Evolutionary conservation across 2,797 vertebrate genomes (phyloP).

Genomic region (Acomys russatus): DNA sequence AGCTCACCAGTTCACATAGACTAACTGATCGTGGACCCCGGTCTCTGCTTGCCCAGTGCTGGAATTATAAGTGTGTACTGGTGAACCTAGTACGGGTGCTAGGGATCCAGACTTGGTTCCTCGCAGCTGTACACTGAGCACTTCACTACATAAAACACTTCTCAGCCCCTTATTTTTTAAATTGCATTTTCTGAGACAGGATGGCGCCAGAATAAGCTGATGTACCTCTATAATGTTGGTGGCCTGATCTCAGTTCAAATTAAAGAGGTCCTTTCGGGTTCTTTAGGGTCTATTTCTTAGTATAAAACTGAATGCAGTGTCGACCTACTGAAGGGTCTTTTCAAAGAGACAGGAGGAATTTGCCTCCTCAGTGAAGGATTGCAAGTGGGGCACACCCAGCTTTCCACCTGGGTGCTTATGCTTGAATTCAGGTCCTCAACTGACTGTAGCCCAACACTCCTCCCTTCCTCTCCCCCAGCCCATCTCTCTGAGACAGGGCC

Average conservation of each 20-base stretch:
- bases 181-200: background rate
- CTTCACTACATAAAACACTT: background rate
- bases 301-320: background rate
- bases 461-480: background rate
- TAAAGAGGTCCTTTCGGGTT: background rate
- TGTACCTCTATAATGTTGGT: conserved; percentile 1
- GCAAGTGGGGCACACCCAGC: background rate
- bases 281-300: background rate
- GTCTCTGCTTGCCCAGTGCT: background rate
- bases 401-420: background rate
- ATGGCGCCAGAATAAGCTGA: conserved; percentile 18
- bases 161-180: background rate
- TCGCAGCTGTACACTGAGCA: background rate
- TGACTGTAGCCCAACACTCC: background rate
- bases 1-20: background rate
- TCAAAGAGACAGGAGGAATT: background rate
- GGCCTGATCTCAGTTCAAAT: background rate
- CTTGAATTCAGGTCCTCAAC: background rate
- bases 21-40: background rate
- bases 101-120: background rate
- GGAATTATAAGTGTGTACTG: background rate
- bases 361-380: background rate
- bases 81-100: background rate
- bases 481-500: background rate
- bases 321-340: background rate